Evolutionary conservation across 2,113 vertebrate genomes (phyloP).

Genomic region (Hiodon alosoides): DNA sequence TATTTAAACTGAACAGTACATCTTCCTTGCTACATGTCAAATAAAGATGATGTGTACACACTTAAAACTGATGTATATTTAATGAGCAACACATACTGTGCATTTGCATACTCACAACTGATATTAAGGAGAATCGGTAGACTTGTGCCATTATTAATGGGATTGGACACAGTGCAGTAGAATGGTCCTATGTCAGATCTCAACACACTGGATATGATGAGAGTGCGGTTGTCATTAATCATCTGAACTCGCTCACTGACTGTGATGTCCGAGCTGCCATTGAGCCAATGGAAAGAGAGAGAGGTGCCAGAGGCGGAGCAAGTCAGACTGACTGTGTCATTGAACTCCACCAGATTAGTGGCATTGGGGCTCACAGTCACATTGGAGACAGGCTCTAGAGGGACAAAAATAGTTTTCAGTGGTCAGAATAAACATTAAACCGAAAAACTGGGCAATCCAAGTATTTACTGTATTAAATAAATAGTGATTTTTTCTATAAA

Average conservation of each 20-base stretch:
- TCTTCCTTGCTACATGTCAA: not conserved
- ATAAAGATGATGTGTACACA: not conserved
- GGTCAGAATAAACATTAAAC: not conserved
- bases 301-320: constrained; percentile 46
- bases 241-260: constrained; percentile 18
- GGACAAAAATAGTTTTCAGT: constrained; percentile 4
- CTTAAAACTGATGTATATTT: not conserved
- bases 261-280: constrained; percentile 33
- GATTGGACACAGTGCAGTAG: constrained; percentile 51
- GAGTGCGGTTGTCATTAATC: constrained; percentile 27
- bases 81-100: not conserved
- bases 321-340: constrained; percentile 46
- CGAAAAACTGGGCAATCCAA: not conserved
- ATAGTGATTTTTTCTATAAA: not conserved
- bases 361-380: constrained; percentile 33
- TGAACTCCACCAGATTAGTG: constrained; percentile 53
- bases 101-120: constrained; percentile 54
- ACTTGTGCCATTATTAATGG: constrained; percentile 40
- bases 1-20: not conserved
- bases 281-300: constrained; percentile 45
- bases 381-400: constrained; percentile 50
- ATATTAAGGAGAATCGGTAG: constrained; percentile 38
- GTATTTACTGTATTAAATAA: not conserved
- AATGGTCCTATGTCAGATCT: constrained; percentile 46
- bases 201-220: constrained; percentile 43